Base-by-base conservation (phyloP, 2,888 invertebrate species). In the Synergus japonicus region DNA sequence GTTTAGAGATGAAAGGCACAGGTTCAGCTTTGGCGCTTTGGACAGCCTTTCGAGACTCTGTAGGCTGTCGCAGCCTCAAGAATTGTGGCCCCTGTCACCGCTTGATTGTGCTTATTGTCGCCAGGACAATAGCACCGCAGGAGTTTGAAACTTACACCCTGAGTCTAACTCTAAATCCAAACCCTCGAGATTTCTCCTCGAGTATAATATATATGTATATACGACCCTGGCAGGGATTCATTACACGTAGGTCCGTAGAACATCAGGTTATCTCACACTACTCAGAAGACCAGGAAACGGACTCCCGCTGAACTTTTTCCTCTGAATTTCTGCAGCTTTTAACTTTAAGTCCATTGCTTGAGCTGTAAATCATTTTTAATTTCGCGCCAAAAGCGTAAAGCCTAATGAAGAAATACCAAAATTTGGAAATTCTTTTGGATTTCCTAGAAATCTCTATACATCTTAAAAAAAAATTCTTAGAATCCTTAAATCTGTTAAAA, bases 101-200 rank as follows among this genome's bases (percentile, higher is more conserved):
- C 86, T 87, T 86, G 87, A 89, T 89, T 89, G 89, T 89, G 83
- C 82, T 83, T 85, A 89, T 89, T 89, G 88, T 89, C 84, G 77
- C 58, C 64, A 78, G 81, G 77, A 89, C 87, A 89, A 89, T 88
- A 81, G 82, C 86, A 77, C 89, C 80, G 81, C 87, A 83, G 89
- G 89, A 80, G 86, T 83, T 86, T 89, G 89, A 89, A 89, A 89
- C 85, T 86, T 88, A 89, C 88, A 89, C 89, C 87, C 87, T 82
- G 79, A 83, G 76, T 76, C 79, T 79, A 79, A 81, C 29, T 29
- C 29, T 29, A 29, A 29, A 81, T 81, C 44, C 76, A 77, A 78
- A 43, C 83, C 79, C 64, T 44, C 49, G 73, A 77, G 54, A 73
- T 65, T 76, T 76, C 76, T 78, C 60, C 76, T 79, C 64, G 77